Conservation (phyloP, 2,888 invertebrate genomes). For the Cacoxenus indagator region DNA sequence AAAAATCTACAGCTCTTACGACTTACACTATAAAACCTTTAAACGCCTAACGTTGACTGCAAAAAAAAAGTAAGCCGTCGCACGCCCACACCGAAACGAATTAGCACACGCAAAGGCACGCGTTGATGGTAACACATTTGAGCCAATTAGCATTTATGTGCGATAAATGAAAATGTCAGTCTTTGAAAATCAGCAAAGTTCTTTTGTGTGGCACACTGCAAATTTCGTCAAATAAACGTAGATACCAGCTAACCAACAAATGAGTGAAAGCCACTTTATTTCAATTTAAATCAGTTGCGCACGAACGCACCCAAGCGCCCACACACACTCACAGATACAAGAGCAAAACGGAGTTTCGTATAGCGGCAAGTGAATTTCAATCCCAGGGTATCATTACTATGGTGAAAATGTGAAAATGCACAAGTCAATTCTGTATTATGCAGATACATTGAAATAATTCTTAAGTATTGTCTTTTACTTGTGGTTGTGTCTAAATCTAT, state of each 20-base stretch:
- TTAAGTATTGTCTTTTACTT: constrained; percentile 12
- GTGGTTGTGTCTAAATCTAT: too few relatives aligned
- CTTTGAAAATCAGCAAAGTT: constrained; percentile 13
- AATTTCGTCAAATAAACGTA: constrained; percentile 60
- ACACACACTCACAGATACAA: constrained; percentile 34
- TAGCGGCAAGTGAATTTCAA: constrained; percentile 31
- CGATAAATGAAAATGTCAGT: constrained; percentile 20
- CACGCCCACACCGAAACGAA: constrained; percentile 30
- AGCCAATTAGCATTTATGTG: constrained; percentile 64
- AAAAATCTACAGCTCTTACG: too few relatives aligned
- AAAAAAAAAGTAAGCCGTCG: constrained; percentile 4
- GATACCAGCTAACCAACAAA: not conserved
- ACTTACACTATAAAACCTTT: not conserved
- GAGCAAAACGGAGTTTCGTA: constrained; percentile 56
- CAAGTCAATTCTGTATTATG: constrained; percentile 62
- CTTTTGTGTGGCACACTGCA: constrained; percentile 40
- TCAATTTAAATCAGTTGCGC: constrained; percentile 54
- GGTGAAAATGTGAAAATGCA: constrained; percentile 54
- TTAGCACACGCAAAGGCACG: not conserved
- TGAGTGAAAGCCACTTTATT: constrained; percentile 54
- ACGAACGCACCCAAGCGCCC: constrained; percentile 33
- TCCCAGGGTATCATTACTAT: constrained; percentile 50
- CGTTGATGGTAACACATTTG: constrained; percentile 47
- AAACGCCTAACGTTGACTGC: not conserved
- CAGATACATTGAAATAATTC: constrained; percentile 61